Percentiles rank a stretch among this genome's conserved stretches.
These are phyloP conservation scores for Mesocricetus auratus DNA, from an alignment of 2,113 vertebrate species.

Conservation along the genomic window DNA sequence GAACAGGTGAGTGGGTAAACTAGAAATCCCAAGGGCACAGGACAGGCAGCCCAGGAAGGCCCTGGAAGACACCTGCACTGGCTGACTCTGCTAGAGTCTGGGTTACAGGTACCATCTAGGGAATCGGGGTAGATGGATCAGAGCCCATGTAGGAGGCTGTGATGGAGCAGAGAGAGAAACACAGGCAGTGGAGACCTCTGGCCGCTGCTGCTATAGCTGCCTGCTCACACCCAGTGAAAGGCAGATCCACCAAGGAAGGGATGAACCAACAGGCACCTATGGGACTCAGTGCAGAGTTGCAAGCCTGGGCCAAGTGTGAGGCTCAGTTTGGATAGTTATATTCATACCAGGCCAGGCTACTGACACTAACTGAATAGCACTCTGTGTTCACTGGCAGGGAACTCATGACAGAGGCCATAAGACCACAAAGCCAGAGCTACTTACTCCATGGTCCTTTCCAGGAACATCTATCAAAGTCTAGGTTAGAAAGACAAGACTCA, in stretches of 20 bases:
- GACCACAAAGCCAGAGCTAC: not conserved
- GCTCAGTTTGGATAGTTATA: rapidly evolving
- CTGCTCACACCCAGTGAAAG: too few species aligned
- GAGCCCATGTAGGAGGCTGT: not conserved
- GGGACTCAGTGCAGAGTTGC: not conserved
- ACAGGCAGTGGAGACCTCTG: rapidly evolving
- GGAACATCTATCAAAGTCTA: rapidly evolving
- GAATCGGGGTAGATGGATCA: rapidly evolving
- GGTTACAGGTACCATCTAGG: not conserved
- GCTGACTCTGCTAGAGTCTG: not conserved
- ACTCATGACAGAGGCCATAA: rapidly evolving
- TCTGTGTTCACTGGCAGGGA: rapidly evolving
- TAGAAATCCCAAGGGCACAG: not conserved
- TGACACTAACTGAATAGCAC: rapidly evolving
- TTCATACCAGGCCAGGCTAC: rapidly evolving
- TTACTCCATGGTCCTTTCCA: not conserved
- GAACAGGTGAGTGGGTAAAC: too few species aligned
- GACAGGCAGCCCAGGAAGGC: too few species aligned
- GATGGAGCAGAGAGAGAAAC: rapidly evolving
- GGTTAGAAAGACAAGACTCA: too few species aligned
- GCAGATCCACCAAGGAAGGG: rapidly evolving
- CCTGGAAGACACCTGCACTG: not conserved
- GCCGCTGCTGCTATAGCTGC: not conserved
- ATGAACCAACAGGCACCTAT: rapidly evolving
- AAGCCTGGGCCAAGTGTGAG: too few species aligned